phyloP scores from a whole-genome alignment of 35 echinoderm and acorn worm genomes.

The Amphiura filiformis region DNA sequence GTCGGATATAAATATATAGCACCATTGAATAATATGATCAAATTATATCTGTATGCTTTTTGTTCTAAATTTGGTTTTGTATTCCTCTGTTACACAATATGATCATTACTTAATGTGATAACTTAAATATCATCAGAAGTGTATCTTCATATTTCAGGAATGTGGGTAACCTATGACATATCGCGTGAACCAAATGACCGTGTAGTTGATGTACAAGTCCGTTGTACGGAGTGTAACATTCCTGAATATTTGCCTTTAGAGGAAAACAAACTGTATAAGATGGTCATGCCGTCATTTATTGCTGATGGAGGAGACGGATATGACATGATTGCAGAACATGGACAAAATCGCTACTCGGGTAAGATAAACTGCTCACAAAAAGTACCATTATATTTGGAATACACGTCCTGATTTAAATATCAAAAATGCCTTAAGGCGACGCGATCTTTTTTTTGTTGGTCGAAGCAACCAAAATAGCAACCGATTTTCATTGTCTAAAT shows the following conservation, averaged over 20 bases:
- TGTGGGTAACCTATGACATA: conserved; percentile 56
- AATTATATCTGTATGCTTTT: too few relatives aligned
- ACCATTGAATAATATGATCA: too few relatives aligned
- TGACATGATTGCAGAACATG: conserved; percentile 68
- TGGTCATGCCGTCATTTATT: conserved; percentile 45
- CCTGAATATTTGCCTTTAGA: conserved; percentile 58
- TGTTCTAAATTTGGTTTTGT: too few relatives aligned
- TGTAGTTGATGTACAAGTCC: conserved; percentile 35
- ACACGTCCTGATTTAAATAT: neutral
- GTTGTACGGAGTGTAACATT: conserved; percentile 56
- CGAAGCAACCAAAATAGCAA: too few relatives aligned
- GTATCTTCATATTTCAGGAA: too few relatives aligned
- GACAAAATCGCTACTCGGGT: conserved; percentile 35
- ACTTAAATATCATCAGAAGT: too few relatives aligned
- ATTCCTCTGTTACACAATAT: too few relatives aligned
- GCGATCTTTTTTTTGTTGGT: neutral
- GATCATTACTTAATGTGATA: too few relatives aligned
- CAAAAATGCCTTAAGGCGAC: neutral
- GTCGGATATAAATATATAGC: too few relatives aligned
- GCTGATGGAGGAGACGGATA: too few relatives aligned
- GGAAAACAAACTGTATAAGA: conserved; percentile 48
- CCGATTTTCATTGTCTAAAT: too few relatives aligned
- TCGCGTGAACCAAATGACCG: neutral
- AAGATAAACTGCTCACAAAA: too few relatives aligned
- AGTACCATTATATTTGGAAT: neutral